Percentiles rank a stretch among this genome's conserved stretches.
Conservation (phyloP, 2,113 vertebrate genomes). For the Phrynosoma platyrhinos region DNA sequence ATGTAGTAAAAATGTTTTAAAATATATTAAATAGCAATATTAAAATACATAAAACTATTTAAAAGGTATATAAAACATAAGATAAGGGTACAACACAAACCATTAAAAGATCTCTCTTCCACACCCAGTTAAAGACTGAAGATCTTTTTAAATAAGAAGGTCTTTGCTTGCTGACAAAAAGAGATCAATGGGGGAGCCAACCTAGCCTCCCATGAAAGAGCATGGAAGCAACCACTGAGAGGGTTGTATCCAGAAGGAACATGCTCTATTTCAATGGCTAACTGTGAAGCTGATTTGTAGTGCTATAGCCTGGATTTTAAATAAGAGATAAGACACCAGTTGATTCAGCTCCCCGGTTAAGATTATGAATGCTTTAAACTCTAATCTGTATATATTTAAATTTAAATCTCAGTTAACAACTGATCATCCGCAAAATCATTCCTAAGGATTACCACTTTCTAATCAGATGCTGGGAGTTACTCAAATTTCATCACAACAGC, state of each 20-base stretch:
- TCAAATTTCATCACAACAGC: background rate
- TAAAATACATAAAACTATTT: too few species aligned
- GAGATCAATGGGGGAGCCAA: too few species aligned
- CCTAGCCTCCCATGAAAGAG: too few species aligned
- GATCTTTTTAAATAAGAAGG: too few species aligned
- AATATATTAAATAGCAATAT: too few species aligned
- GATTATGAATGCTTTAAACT: background rate
- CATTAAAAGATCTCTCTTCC: too few species aligned
- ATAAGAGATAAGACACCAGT: background rate
- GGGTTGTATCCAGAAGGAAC: background rate
- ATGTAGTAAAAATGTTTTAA: too few species aligned
- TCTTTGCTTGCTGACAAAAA: too few species aligned
- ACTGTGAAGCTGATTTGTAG: background rate
- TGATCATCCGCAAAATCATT: slow-evolving; percentile 3
- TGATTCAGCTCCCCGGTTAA: background rate
- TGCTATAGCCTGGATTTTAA: background rate
- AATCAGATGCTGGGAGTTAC: background rate
- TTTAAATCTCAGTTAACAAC: background rate
- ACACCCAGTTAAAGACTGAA: too few species aligned
- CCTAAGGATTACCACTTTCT: slow-evolving; percentile 9
- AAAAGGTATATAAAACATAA: too few species aligned
- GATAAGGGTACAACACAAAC: too few species aligned
- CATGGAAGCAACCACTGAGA: background rate
- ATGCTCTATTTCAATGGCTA: background rate
- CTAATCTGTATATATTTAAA: background rate